Conservation (phyloP, 92 coral and sea anemone species). For the Anthopleura xanthogrammica region DNA sequence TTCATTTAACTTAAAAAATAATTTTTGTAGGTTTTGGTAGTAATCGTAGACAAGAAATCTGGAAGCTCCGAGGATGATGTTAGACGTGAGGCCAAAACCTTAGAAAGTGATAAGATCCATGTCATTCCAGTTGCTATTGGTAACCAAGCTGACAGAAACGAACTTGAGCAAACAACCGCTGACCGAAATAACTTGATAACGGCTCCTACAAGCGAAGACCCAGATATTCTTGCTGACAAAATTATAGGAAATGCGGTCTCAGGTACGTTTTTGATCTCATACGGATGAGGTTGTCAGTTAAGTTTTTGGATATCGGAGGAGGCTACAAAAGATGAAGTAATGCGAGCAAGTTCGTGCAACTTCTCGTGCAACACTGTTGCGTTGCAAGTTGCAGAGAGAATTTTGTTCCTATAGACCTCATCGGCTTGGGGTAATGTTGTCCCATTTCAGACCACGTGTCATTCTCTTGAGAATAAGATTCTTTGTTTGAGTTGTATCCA, state of each 20-base stretch:
- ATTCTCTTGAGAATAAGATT: too few relatives aligned
- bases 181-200: conserved; percentile 46
- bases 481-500: too few relatives aligned
- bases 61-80: conserved; percentile 53
- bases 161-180: conserved; percentile 48
- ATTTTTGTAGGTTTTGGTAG: conserved; percentile 59
- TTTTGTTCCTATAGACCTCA: too few relatives aligned
- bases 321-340: too few relatives aligned
- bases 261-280: background rate
- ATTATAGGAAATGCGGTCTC: conserved; percentile 42
- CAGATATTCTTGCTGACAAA: conserved; percentile 53
- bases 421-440: too few relatives aligned
- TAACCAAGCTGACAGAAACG: conserved; percentile 51
- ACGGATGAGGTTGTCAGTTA: too few relatives aligned
- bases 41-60: conserved; percentile 73
- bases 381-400: too few relatives aligned
- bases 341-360: too few relatives aligned
- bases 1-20: too few relatives aligned
- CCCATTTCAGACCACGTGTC: too few relatives aligned
- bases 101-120: conserved; percentile 59
- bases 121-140: conserved; percentile 81
- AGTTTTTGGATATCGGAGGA: too few relatives aligned
- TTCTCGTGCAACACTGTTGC: too few relatives aligned
- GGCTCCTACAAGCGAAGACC: conserved; percentile 41
- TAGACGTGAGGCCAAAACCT: conserved; percentile 40